Evolutionary conservation across 2,797 vertebrate genomes (phyloP), one percentile per base, ranked within the genome.

Genomic region (Danio aesculapii): DNA sequence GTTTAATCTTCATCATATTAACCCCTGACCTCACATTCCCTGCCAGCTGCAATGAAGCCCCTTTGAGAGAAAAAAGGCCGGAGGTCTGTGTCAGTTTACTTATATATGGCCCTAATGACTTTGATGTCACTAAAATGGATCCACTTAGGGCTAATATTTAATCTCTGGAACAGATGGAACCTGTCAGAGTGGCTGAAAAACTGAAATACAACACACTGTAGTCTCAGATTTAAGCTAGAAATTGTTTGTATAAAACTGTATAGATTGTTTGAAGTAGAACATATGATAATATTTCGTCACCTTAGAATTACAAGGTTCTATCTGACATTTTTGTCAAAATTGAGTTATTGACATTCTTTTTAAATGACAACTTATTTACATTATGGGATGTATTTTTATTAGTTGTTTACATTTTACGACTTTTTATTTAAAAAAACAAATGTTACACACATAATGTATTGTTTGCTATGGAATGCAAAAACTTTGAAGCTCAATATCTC

Each of bases 1-100:
- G 47, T 67, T 77, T 77, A 21, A 57, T 58, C 41, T 58, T 57
- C 14, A 12, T 69, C 16, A 41, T 17, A 14, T 69, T 58, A 49
- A 41, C 21, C 14, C 59, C 6, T 69, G n/a, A 30, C 75, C 64
- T 67, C 17, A 30, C 63, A 68, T 67, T 77, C 43, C 17, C 39
- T 64, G 63, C 62, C 8, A 66, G 49, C 50, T 44, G 41, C 19
- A 47, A 14, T 75, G 14, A 61, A 61, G 49, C 43, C 73, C 52
- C 53, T 58, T 49, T 68, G 11, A 59, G 44, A 78, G 44, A 49
- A 47, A 59, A 14, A 69, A 30, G 19, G 44, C 64, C 2, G 5
- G 52, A 68, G 13, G 63, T 68, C 64, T 39, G 14, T n/a, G 64
- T 41, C n/a, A 43, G 8, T 50, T 61, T 62, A 50, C 16, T 43